Base-by-base conservation (phyloP, 2,888 invertebrate species). In the Nemoura dubitans region DNA sequence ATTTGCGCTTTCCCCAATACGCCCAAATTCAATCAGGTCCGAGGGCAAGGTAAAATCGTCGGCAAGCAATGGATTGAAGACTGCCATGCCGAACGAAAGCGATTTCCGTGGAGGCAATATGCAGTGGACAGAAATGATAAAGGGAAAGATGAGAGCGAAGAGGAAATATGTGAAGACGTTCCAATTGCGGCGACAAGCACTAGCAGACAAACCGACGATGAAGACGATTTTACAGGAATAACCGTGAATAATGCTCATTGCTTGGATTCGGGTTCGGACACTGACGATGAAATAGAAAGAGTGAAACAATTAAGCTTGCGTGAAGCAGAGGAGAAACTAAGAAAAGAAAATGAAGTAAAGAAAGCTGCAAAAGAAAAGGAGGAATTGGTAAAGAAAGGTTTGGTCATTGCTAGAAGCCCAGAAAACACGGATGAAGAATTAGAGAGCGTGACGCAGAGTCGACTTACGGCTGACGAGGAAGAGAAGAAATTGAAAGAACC, bases 1-100 rank as follows among this genome's bases (percentile, higher is more conserved):
- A 93, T 98, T 81, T 98, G 98, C 92, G 98, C 98, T 16, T 98
- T 97, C 92, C 92, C 94, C 5, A 96, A 96, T 91, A 98, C 98
- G 5, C 98, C 98, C 3, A 98, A 98, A 91, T 96, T 96, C 91
- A 93, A 94, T 85, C 94, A 95, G 91, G 96, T 96, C 0, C 93
- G 93, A 89, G 94, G 94, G 0, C 93, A 93, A 87, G 93, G 94
- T 0, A 94, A 94, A 87, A 96, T 95, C 87, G 95, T 96, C 0
- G 94, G 91, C 28, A 95, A 94, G 88, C 93, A 93, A n/a, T 98
- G 98, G 98, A 92, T 98, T 87, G 93, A 93, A 88, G 94, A 94
- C 87, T 95, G 96, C 89, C 92, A 94, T 89, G 90, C 89, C 21
- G 91, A 93, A 85, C 93, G 94, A 87, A 94, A 94, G 89, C 92